phyloP scores from a whole-genome alignment of 2,113 vertebrate genomes.

The Petrocephalus zakoni region DNA sequence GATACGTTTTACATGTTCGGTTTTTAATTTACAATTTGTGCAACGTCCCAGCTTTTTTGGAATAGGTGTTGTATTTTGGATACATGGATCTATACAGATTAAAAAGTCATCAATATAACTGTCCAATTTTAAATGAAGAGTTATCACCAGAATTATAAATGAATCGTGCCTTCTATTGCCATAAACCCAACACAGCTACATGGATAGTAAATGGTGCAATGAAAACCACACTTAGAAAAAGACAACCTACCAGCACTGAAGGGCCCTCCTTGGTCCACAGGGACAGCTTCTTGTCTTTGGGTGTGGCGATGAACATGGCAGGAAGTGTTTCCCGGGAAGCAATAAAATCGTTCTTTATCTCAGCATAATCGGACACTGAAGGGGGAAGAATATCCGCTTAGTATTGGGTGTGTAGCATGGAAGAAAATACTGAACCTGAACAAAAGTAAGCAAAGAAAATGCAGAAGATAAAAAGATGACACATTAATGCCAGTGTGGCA shows the following conservation, averaged over 20 bases:
- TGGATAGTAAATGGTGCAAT: background rate
- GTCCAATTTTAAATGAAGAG: background rate
- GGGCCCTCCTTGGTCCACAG: slow-evolving; percentile 82
- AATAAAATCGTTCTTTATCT: slow-evolving; percentile 81
- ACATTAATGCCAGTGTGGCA: background rate
- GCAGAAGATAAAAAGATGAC: background rate
- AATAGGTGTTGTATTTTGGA: no score
- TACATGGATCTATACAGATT: background rate
- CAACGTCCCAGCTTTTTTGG: no score
- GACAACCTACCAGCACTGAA: slow-evolving; percentile 69
- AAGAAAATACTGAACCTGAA: background rate
- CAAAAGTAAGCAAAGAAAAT: background rate
- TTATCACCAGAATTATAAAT: background rate
- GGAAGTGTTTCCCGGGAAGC: slow-evolving; percentile 72
- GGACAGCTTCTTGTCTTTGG: slow-evolving; percentile 76
- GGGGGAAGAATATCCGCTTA: slow-evolving; percentile 24
- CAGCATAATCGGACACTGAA: slow-evolving; percentile 71
- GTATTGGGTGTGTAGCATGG: background rate
- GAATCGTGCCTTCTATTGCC: background rate
- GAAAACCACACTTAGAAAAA: no score
- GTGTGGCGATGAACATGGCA: slow-evolving; percentile 83
- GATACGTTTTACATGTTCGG: no score
- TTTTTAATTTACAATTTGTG: no score
- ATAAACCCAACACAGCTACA: background rate
- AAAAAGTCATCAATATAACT: background rate